phyloP scores from a whole-genome alignment of 2,113 vertebrate genomes.

The Stomatorhinus ivindoensis region DNA sequence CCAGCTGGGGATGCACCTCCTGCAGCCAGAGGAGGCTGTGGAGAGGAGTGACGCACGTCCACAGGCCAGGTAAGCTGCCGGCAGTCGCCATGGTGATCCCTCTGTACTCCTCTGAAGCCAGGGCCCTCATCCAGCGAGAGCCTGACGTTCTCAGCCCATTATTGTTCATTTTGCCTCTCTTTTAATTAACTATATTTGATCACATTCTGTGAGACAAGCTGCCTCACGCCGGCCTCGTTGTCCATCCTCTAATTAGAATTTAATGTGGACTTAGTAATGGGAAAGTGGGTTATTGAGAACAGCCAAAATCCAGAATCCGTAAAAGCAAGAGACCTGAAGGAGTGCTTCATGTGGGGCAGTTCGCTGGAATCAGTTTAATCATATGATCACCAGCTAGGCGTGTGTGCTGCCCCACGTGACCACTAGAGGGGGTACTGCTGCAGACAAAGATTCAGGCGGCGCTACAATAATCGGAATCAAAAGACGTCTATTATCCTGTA shows the following conservation, averaged over 20 bases:
- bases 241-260: background rate
- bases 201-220: background rate
- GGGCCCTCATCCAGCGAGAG: background rate
- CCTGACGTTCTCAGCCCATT: background rate
- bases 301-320: background rate
- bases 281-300: background rate
- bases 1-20: conserved; percentile 6
- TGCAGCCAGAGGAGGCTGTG: conserved; percentile 14
- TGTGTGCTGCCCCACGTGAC: background rate
- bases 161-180: background rate
- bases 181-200: background rate
- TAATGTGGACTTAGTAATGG: background rate
- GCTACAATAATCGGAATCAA: background rate
- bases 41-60: conserved; percentile 15
- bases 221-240: background rate
- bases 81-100: background rate
- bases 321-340: background rate
- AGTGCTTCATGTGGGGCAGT: background rate
- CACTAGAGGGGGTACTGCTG: background rate
- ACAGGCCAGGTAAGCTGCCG: conserved; percentile 32
- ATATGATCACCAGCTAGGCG: background rate
- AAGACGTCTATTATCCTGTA: background rate
- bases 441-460: background rate
- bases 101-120: background rate
- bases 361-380: background rate